phyloP scores from a whole-genome alignment of 2,888 invertebrate genomes.

The Harmothoe impar region DNA sequence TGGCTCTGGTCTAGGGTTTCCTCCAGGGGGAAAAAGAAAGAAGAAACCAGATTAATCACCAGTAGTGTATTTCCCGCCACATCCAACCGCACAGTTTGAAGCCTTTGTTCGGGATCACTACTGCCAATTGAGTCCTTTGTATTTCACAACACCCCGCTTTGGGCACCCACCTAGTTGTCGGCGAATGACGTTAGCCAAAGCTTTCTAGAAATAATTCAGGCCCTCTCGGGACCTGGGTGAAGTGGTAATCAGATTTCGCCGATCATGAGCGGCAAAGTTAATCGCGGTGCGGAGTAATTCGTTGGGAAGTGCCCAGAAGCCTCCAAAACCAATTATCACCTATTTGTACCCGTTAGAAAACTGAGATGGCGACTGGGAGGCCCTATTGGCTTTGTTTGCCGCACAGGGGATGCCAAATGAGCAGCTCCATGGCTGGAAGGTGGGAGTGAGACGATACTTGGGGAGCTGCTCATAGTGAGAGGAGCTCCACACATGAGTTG shows the following conservation, averaged over 20 bases:
- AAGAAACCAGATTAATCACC: not conserved
- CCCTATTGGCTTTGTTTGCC: conserved; percentile 11
- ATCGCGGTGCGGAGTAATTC: conserved; percentile 32
- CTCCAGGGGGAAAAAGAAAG: not conserved
- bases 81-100: not conserved
- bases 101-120: not conserved
- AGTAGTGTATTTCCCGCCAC: not conserved
- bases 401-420: not conserved
- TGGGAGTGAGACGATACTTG: not conserved
- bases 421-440: not conserved
- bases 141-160: not conserved
- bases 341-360: conserved; percentile 43
- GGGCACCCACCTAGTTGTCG: not conserved
- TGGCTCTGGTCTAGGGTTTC: not conserved
- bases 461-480: not conserved
- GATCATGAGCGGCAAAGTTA: conserved; percentile 38
- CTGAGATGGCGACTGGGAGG: not conserved
- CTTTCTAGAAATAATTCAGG: conserved; percentile 59
- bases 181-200: conserved; percentile 14
- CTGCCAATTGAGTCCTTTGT: conserved; percentile 6
- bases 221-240: not conserved
- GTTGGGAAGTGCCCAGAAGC: not conserved
- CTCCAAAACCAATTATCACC: conserved; percentile 45
- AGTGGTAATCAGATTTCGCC: conserved; percentile 33
- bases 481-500: not conserved